Percentiles rank a stretch among this genome's conserved stretches.
These are phyloP conservation scores for Drosophila meridiana DNA, from an alignment of 2,888 invertebrate species.

Conservation along the genomic window DNA sequence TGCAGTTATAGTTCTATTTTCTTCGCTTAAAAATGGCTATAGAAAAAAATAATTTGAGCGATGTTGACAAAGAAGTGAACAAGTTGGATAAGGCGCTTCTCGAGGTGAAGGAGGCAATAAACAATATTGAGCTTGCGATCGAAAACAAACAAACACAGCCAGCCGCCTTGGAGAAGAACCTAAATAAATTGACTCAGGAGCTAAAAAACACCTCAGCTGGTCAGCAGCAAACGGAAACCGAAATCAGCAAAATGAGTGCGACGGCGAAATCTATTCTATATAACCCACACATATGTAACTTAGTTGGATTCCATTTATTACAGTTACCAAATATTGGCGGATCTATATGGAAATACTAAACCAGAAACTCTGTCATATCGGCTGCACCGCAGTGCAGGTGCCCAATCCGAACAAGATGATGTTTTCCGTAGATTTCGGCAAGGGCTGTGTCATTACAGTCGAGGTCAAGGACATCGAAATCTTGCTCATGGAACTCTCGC, in stretches of 20 bases:
- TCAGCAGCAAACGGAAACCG: neutral
- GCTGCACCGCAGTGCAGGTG: slow-evolving; percentile 7
- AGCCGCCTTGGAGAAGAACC: neutral
- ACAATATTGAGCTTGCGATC: neutral
- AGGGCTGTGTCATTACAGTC: slow-evolving; percentile 5
- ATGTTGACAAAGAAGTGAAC: neutral
- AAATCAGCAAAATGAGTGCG: neutral
- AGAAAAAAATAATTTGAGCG: neutral
- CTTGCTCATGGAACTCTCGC: slow-evolving; percentile 38
- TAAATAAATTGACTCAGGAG: neutral
- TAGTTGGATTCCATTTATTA: no score
- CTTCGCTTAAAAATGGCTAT: slow-evolving; percentile 8
- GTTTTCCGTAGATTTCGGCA: slow-evolving; percentile 24
- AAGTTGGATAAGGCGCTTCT: neutral
- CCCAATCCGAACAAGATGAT: neutral
- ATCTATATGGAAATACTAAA: neutral
- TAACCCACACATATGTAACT: no score
- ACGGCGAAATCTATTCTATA: no score
- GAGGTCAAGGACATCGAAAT: neutral
- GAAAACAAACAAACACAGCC: neutral
- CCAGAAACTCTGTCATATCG: slow-evolving; percentile 12
- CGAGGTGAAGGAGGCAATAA: neutral
- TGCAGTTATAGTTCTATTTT: neutral
- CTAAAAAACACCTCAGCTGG: neutral
- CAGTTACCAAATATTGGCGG: neutral